Base-by-base conservation (phyloP, 2,888 invertebrate species). In the Tiliacea aurago region DNA sequence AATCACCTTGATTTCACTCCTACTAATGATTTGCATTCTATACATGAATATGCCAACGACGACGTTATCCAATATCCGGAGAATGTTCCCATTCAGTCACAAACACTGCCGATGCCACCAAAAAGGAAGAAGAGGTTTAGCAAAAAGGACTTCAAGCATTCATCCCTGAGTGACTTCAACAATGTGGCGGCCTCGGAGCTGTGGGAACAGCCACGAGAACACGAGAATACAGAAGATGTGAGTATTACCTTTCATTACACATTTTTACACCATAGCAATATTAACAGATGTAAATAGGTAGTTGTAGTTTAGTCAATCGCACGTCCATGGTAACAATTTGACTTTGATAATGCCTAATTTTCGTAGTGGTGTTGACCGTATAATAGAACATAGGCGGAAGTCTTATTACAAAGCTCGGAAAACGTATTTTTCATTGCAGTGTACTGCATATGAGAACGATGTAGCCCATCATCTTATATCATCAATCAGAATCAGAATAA, bases 21-120 rank as follows among this genome's bases (percentile, higher is more conserved):
- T 20, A 80, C 90, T 3, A 91, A 87, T 41, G 95, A 95, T 87
- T 90, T 95, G 70, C 93, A 93, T 80, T 95, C 95, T 59, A 95
- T 95, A 68, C 94, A 96, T 76, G 95, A 95, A 84, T 96, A 96
- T 86, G 94, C 95, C 41, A 95, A 95, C 76, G 97, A 97, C 88
- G 94, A 96, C 77, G 94, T 96, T 4, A 96, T 96, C 68, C 96
- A 97, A 83, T 97, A 97, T 84, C 96, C 96, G 0, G 96, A 97
- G 47, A 95, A 95, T 79, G 84, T 94, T n/a, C 93, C 93, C 0
- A 90, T 95, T 53, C 93, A 94, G 78, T 95, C 95, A 10, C 94
- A 96, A 82, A 96, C 96, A 11, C 88, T 96, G 56, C 96, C 96
- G 2, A 95, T 95, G 95, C 96, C 96, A 41, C 96, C 96, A 15